phyloP scores from a whole-genome alignment of 2,113 vertebrate species.

The Sylvilagus bachmani region DNA sequence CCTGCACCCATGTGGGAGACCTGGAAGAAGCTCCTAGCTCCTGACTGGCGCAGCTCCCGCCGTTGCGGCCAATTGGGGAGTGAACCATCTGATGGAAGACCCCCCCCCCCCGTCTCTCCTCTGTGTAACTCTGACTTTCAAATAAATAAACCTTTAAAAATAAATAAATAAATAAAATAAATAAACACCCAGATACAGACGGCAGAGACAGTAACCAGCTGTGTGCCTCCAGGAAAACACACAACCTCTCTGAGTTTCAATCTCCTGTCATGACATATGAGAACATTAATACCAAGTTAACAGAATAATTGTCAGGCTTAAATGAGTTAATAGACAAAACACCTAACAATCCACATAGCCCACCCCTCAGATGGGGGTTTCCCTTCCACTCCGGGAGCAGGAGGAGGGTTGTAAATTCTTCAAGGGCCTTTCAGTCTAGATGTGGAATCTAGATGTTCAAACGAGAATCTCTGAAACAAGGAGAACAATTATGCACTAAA shows the following conservation, averaged over 20 bases:
- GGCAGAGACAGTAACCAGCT: background rate
- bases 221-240: background rate
- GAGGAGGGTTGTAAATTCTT: background rate
- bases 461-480: slow-evolving; percentile 47
- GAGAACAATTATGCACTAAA: slow-evolving; percentile 27
- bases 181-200: no score
- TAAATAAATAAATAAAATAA: background rate
- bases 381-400: background rate
- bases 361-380: background rate
- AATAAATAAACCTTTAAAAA: no score
- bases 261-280: background rate
- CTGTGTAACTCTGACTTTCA: no score
- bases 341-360: background rate
- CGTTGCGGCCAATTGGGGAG: no score
- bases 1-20: no score
- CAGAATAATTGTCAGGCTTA: background rate
- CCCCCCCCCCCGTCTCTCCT: no score
- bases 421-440: slow-evolving; percentile 2
- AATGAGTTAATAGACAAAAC: background rate
- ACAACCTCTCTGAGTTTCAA: background rate
- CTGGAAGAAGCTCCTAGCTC: no score
- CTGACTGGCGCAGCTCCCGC: no score
- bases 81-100: no score
- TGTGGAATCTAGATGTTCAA: background rate
- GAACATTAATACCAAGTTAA: background rate